A percentile compares a stretch with the other conserved stretches of the same genome.
Evolutionary conservation across 2,113 vertebrate genomes (phyloP).

Genomic region (Prochilodus magdalenae): DNA sequence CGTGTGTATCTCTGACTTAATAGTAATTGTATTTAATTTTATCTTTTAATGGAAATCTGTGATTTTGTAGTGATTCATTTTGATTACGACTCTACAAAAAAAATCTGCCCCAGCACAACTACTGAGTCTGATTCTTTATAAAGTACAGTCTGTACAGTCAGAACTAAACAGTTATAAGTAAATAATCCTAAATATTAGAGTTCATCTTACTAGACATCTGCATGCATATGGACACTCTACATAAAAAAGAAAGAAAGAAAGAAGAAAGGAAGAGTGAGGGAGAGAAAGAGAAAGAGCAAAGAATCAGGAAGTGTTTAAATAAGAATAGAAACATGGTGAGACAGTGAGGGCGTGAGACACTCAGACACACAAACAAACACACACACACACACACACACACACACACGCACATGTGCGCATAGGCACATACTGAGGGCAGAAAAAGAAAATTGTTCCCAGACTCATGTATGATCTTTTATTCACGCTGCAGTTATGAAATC

Average conservation of each 20-base stretch:
- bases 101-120: too few relatives aligned
- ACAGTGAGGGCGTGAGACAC: neutral
- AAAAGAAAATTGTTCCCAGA: neutral
- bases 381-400: neutral
- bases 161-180: too few relatives aligned
- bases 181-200: too few relatives aligned
- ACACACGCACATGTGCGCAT: neutral
- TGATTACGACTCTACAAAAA: too few relatives aligned
- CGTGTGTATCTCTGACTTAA: too few relatives aligned
- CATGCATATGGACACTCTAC: too few relatives aligned
- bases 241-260: neutral
- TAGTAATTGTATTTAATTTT: too few relatives aligned
- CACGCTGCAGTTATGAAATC: neutral
- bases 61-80: too few relatives aligned
- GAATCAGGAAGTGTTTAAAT: neutral
- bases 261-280: neutral
- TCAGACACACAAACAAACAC: neutral
- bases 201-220: too few relatives aligned
- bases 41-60: too few relatives aligned
- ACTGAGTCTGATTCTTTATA: too few relatives aligned
- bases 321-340: neutral
- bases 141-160: too few relatives aligned
- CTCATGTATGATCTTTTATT: neutral
- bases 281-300: neutral
- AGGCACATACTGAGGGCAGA: neutral